Percentiles rank a stretch among this genome's conserved stretches.
These are phyloP conservation scores for Anguilla marmorata DNA, from an alignment of 2,797 vertebrate species.

Conservation along the genomic window DNA sequence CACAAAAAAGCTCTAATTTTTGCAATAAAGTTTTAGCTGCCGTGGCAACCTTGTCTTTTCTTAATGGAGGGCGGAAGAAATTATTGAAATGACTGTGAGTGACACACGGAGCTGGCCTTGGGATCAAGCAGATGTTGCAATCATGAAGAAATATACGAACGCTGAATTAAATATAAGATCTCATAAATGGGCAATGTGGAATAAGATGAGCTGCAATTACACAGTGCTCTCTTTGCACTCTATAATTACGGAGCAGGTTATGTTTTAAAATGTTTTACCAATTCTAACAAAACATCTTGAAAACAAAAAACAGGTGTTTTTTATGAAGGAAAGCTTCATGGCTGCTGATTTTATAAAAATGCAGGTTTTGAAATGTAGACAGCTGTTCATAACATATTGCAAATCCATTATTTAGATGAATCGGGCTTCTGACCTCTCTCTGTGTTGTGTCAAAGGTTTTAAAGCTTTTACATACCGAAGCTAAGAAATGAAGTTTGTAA, in stretches of 20 bases:
- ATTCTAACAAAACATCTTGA: slow-evolving; percentile 30
- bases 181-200: slow-evolving; percentile 50
- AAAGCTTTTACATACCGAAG: slow-evolving; percentile 73
- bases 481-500: slow-evolving; percentile 71
- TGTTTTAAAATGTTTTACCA: slow-evolving; percentile 45
- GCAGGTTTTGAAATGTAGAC: slow-evolving; percentile 60
- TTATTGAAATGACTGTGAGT: slow-evolving; percentile 76
- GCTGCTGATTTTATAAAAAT: slow-evolving; percentile 46
- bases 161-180: slow-evolving; percentile 76
- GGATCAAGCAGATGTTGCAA: slow-evolving; percentile 79
- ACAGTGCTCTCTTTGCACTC: background rate
- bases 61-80: slow-evolving; percentile 66
- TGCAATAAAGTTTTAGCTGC: slow-evolving; percentile 64
- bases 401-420: slow-evolving; percentile 75
- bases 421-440: slow-evolving; percentile 63
- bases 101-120: slow-evolving; percentile 69
- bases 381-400: slow-evolving; percentile 78
- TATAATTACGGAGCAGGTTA: slow-evolving; percentile 28
- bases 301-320: slow-evolving; percentile 42
- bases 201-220: slow-evolving; percentile 24
- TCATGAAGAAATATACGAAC: slow-evolving; percentile 75
- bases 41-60: slow-evolving; percentile 64
- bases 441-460: slow-evolving; percentile 76
- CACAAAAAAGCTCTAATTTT: slow-evolving; percentile 50
- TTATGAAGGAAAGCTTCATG: slow-evolving; percentile 39